Conservation (phyloP, 2,797 vertebrate species). For the Pelodytes ibericus region DNA sequence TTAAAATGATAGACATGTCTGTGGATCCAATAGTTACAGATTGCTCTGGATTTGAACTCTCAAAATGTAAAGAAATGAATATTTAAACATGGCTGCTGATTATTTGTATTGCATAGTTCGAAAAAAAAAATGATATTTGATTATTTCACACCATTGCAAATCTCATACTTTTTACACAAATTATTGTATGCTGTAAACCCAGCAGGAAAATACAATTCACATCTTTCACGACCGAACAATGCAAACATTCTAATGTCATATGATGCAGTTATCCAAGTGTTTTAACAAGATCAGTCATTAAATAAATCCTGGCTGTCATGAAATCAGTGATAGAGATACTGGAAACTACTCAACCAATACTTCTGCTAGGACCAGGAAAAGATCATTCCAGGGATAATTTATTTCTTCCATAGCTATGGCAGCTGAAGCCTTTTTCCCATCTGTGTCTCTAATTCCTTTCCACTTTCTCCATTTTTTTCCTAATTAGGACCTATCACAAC, state of each 20-base stretch:
- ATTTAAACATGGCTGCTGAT: too few species aligned
- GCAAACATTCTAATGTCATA: neutral
- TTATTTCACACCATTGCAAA: too few species aligned
- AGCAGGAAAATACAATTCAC: neutral
- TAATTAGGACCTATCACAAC: neutral
- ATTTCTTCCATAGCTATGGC: neutral
- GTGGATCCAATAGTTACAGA: too few species aligned
- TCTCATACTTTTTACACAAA: too few species aligned
- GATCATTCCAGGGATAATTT: neutral
- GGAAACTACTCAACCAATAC: neutral
- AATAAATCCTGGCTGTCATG: neutral
- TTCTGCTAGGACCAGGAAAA: neutral
- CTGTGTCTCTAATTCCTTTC: neutral
- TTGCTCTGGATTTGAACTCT: too few species aligned
- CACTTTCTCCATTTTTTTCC: neutral
- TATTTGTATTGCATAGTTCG: too few species aligned
- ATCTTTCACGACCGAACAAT: neutral
- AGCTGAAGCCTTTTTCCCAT: neutral
- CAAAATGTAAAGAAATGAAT: too few species aligned
- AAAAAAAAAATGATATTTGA: too few species aligned
- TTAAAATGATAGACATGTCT: too few species aligned
- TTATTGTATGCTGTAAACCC: conserved; percentile 1
- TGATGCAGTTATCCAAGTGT: neutral
- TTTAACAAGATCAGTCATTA: conserved; percentile 20
- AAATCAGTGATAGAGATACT: neutral